Base-by-base conservation (phyloP, 2,888 invertebrate genomes). In the Ormyrus nitidulus region DNA sequence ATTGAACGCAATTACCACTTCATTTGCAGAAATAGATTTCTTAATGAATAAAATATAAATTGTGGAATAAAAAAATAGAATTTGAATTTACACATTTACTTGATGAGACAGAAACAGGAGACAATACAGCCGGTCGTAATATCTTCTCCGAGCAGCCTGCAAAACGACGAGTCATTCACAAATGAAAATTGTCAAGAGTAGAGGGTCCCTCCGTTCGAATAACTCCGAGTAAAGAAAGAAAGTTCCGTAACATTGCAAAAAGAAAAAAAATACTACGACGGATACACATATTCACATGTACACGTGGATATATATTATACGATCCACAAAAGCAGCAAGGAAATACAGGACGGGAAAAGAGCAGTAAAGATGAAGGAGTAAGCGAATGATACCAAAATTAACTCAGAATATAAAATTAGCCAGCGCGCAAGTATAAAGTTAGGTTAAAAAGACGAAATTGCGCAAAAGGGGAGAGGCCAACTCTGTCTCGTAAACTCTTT, bases 381-480 rank as follows among this genome's bases (percentile, higher is more conserved):
- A 49, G 6, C 46, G 48, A 46, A 34, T 8, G 46, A 19, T 54
- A 68, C 7, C 61, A 76, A 76, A 69, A 69, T 68, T 76, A 71
- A 77, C 44, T 56, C 34, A 6, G 54, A 76, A 71, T 70, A 77
- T 77, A 77, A 77, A 71, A 77, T 77, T 77, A 77, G 64, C 70
- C 51, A 46, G 13, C 59, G 62, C 46, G 48, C 49, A 56, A 62
- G 34, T 62, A 70, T 62, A 56, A 70, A 64, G 64, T 56, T 48
- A 34, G 34, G 69, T 48, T 70, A 70, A 69, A 62, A 61, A 70
- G 70, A 49, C 59, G 49, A 77, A 64, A 69, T 62, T 70, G 19
- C 34, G 34, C 46, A 6, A 64, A n/a, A 13, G 65, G 7, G 58
- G 49, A 56, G 54, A 74, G 19, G 66, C 58, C 34, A 65, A 51